Conservation (phyloP, 2,888 invertebrate species). For the Venustoraphidia nigricollis region DNA sequence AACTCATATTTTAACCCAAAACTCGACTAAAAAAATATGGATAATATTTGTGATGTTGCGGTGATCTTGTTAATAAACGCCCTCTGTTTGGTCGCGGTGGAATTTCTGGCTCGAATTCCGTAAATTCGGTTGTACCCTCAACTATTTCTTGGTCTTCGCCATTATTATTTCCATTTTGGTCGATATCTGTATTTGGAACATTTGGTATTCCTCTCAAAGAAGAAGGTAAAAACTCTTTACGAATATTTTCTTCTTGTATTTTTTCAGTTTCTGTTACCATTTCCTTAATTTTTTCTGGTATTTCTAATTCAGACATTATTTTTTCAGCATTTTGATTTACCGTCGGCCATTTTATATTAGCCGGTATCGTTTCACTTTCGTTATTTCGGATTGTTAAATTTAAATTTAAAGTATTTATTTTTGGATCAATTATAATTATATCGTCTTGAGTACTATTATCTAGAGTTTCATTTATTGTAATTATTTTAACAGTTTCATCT, state of each 20-base stretch:
- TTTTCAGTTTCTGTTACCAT: constrained; percentile 18
- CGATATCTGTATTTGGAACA: neutral
- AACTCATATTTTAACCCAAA: constrained; percentile 25
- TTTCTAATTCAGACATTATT: neutral
- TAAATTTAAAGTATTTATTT: constrained; percentile 33
- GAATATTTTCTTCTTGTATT: constrained; percentile 3
- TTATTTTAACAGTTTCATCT: neutral
- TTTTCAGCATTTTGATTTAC: neutral
- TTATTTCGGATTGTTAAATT: constrained; percentile 14
- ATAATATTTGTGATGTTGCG: constrained; percentile 34
- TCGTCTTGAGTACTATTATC: neutral
- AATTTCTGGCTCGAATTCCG: constrained; percentile 12
- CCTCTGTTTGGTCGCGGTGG: constrained; percentile 30
- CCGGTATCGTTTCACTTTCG: constrained; percentile 14
- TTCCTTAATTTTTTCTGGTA: constrained; percentile 9
- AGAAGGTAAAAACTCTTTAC: constrained; percentile 1
- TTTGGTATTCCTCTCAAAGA: neutral
- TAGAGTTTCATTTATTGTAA: neutral
- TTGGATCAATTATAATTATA: constrained; percentile 20
- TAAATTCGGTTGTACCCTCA: constrained; percentile 10
- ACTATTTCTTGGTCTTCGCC: constrained; percentile 8
- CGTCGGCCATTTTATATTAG: neutral
- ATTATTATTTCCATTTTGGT: constrained; percentile 5
- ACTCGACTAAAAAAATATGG: constrained; percentile 38
- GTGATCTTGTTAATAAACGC: constrained; percentile 27